Conservation (phyloP, 2,797 vertebrate species). For the Sebastes minor region DNA sequence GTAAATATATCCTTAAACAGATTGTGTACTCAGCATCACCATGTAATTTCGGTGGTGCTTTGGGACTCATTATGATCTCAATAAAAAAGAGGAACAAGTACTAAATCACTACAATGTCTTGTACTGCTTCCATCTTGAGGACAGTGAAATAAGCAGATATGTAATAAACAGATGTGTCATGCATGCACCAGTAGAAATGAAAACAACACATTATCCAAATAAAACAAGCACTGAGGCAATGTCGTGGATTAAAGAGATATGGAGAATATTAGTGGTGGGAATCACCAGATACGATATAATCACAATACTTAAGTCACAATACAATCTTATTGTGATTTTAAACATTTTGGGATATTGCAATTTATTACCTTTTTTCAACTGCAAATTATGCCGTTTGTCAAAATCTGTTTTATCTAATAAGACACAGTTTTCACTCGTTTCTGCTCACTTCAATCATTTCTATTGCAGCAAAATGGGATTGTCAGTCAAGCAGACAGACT, state of each 20-base stretch:
- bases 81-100: constrained; percentile 10
- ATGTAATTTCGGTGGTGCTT: neutral
- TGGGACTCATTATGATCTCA: neutral
- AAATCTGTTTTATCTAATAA: too few relatives aligned
- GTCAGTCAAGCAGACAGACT: too few relatives aligned
- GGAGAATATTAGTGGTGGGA: neutral
- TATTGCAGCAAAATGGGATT: too few relatives aligned
- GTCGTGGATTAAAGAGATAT: neutral
- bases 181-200: constrained; percentile 4
- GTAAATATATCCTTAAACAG: neutral
- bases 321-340: too few relatives aligned
- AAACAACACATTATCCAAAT: constrained; percentile 11
- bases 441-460: too few relatives aligned
- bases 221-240: neutral
- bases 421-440: too few relatives aligned
- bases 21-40: neutral
- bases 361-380: too few relatives aligned
- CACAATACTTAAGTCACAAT: too few relatives aligned
- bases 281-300: too few relatives aligned
- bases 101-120: constrained; percentile 5
- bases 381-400: too few relatives aligned
- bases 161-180: constrained; percentile 19
- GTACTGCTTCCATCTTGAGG: neutral
- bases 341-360: too few relatives aligned
- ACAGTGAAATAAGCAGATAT: constrained; percentile 5